Conservation (phyloP, 1,140 invertebrate genomes). For the Anadara kagoshimensis region DNA sequence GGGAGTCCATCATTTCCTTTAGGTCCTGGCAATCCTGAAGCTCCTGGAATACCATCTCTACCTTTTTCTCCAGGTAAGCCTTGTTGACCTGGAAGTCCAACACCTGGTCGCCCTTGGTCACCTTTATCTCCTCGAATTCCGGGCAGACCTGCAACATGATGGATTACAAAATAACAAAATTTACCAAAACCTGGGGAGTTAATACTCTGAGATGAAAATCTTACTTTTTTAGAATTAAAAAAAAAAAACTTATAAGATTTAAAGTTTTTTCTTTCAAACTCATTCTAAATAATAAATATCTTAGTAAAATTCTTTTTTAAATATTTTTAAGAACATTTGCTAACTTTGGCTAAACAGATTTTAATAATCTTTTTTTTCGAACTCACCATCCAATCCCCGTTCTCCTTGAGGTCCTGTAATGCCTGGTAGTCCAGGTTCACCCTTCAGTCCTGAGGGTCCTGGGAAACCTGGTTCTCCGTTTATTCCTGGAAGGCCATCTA, state of each 20-base stretch:
- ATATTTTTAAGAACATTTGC: too few species aligned
- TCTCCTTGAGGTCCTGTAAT: constrained; percentile 38
- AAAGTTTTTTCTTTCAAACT: too few species aligned
- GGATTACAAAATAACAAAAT: too few species aligned
- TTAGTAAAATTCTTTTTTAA: too few species aligned
- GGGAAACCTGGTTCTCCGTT: constrained; percentile 43
- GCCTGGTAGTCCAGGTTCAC: constrained; percentile 55
- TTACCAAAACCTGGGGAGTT: too few species aligned
- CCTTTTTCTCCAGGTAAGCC: constrained; percentile 45
- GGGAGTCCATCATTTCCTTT: constrained; percentile 50
- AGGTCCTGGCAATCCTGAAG: constrained; percentile 33
- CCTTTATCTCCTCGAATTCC: constrained; percentile 54
- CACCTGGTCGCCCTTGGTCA: constrained; percentile 32
- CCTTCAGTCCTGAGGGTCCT: constrained; percentile 55
- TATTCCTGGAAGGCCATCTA: constrained; percentile 37
- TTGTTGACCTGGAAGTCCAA: constrained; percentile 43
- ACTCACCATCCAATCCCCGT: constrained; percentile 31
- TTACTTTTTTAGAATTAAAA: too few species aligned
- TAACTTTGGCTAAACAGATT: too few species aligned
- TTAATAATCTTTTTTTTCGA: background rate
- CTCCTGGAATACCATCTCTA: constrained; percentile 31
- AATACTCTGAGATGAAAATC: too few species aligned
- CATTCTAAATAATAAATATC: too few species aligned
- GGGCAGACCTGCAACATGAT: constrained; percentile 44
- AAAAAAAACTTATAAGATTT: too few species aligned